Conservation (phyloP, 2,888 invertebrate species). For the Minunthozetes semirufus region DNA sequence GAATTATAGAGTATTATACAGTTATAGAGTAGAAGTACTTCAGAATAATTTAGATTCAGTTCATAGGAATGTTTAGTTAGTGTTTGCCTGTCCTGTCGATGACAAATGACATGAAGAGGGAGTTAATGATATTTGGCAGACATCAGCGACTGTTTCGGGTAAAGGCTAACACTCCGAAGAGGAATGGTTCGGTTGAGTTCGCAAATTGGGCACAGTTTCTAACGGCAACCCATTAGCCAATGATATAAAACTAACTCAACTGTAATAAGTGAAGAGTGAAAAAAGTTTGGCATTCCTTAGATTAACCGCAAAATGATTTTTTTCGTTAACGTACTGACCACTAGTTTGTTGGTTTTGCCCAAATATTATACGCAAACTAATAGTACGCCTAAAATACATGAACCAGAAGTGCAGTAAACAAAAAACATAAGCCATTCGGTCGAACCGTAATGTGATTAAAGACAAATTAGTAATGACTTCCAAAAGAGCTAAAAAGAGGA, state of each 20-base stretch:
- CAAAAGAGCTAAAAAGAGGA: too few species aligned
- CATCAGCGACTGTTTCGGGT: background rate
- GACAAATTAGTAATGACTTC: too few species aligned
- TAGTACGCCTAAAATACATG: background rate
- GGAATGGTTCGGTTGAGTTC: background rate
- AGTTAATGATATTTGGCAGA: constrained; percentile 16
- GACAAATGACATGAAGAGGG: constrained; percentile 18
- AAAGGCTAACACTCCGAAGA: background rate
- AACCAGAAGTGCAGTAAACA: background rate
- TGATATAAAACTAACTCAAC: background rate
- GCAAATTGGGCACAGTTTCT: too few species aligned
- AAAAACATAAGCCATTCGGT: background rate
- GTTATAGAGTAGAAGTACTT: too few species aligned
- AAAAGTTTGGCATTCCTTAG: background rate
- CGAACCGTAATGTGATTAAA: too few species aligned
- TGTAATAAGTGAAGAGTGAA: background rate
- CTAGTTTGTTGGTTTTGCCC: background rate
- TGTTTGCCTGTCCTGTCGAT: background rate
- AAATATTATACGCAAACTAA: background rate
- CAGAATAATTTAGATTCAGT: background rate
- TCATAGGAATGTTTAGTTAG: background rate
- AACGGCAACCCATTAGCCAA: background rate
- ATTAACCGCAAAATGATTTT: background rate
- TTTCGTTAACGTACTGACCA: background rate
- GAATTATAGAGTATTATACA: too few species aligned